Evolutionary conservation across 2,888 invertebrate species (phyloP).

Genomic region (Eulithis testata): DNA sequence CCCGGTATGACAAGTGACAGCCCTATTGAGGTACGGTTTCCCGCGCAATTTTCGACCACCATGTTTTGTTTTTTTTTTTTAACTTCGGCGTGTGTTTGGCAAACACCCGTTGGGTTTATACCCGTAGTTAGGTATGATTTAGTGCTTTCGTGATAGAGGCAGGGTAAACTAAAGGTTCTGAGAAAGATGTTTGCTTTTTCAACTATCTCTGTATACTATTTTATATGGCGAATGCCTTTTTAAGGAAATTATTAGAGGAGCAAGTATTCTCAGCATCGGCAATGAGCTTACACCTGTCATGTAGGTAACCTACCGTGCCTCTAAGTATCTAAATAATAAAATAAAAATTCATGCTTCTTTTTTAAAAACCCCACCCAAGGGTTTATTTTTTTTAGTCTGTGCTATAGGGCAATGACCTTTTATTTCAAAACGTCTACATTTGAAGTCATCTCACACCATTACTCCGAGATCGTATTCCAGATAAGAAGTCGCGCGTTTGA

Average conservation of each 20-base stretch:
- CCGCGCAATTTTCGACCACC: constrained; percentile 59
- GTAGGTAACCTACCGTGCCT: too few species aligned
- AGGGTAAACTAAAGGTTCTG: constrained; percentile 14
- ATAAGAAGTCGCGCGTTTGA: constrained; percentile 20
- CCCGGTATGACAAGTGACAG: constrained; percentile 2
- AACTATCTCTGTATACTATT: too few species aligned
- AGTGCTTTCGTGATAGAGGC: constrained; percentile 28
- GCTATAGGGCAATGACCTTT: too few species aligned
- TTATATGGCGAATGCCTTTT: too few species aligned
- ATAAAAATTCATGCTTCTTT: too few species aligned
- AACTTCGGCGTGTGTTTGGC: constrained; percentile 42
- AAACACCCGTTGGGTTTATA: constrained; percentile 38
- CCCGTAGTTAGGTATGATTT: constrained; percentile 37
- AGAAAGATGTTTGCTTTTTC: constrained; percentile 11
- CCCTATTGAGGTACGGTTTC: constrained; percentile 53
- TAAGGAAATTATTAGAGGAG: too few species aligned
- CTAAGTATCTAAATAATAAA: too few species aligned
- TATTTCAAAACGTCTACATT: constrained; percentile 12
- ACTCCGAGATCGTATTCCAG: constrained; percentile 26
- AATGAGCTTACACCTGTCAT: too few species aligned
- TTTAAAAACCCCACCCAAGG: too few species aligned
- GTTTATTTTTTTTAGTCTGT: too few species aligned
- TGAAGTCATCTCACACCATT: constrained; percentile 18
- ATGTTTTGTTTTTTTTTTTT: constrained; percentile 54
- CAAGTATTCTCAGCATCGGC: too few species aligned